Base-by-base conservation (phyloP, 2,797 vertebrate species). In the Borostomias antarcticus region DNA sequence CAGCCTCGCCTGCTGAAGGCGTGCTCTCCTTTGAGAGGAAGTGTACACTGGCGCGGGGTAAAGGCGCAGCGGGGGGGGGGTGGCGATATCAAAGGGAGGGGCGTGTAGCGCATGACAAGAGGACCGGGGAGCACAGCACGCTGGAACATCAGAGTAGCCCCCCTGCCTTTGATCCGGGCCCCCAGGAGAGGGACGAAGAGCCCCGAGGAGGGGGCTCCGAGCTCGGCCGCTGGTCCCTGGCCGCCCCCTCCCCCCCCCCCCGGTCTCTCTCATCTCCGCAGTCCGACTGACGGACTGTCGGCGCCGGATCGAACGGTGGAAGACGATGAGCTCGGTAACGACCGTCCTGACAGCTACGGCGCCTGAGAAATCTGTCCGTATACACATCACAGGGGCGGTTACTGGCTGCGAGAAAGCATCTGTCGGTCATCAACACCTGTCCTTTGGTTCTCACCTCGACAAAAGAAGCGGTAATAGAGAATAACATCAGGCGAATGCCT, bases 141-240 rank as follows among this genome's bases (percentile, higher is more conserved):
- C 37, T 45, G 35, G 54, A 25, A 45, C 73, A 66, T 69, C 68
- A 80, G 70, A 74, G 71, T 64, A 48, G 71, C 68, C 50, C 43
- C 71, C 10, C 84, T 86, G 73, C 10, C 84, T 86, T 83, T 85
- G 78, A 85, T 86, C 73, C 54, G 40, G 66, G 37, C 11, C 64
- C 54, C 79, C 68, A 80, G 71, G 82, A 83, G 79, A 69, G 2
- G 35, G 74, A 72, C 66, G 73, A 37, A 54, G 9, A 43, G 21
- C 40, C 53, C 40, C 37, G 29, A 33, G 51, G 33, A 64, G 62
- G 37, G 72, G 62, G 71, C 77, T 73, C 62, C 26, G 1, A 72
- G 76, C 76, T 69, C 6, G 0, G 48, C 64, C 68, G 74, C 80
- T 71, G 35, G 72, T 70, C 57, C 69, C 30, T 58, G 13, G 35